phyloP scores from a whole-genome alignment of 2,888 invertebrate genomes.

The Archaeoteleia sp. region DNA sequence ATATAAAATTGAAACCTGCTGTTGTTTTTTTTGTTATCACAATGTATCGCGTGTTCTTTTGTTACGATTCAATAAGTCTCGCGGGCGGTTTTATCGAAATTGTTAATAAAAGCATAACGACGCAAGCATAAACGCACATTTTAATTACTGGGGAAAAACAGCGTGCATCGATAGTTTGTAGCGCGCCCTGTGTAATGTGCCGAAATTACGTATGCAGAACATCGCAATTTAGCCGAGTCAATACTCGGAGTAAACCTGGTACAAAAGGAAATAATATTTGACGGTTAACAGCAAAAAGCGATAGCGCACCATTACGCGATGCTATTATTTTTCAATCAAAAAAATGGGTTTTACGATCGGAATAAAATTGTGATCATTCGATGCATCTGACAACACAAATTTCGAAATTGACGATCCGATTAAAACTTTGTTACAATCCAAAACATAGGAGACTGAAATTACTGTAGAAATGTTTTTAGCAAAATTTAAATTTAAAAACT shows the following conservation, averaged over 20 bases:
- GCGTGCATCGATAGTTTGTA: slow-evolving; percentile 3
- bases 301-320: slow-evolving; percentile 36
- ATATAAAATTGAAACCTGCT: too few relatives aligned
- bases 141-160: slow-evolving; percentile 27
- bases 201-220: slow-evolving; percentile 28
- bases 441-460: too few relatives aligned
- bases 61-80: slow-evolving; percentile 7
- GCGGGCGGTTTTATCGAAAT: slow-evolving; percentile 12
- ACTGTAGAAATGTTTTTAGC: too few relatives aligned
- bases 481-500: too few relatives aligned
- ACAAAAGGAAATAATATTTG: slow-evolving; percentile 38
- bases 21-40: slow-evolving; percentile 6
- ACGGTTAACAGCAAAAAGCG: slow-evolving; percentile 42
- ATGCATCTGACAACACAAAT: too few relatives aligned
- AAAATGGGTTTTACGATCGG: too few relatives aligned
- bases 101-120: slow-evolving; percentile 20
- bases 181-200: too few relatives aligned
- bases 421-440: too few relatives aligned
- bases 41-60: not conserved
- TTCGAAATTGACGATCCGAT: too few relatives aligned
- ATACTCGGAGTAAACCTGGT: slow-evolving; percentile 28
- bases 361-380: too few relatives aligned
- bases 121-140: slow-evolving; percentile 1
- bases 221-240: slow-evolving; percentile 25
- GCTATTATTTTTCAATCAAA: slow-evolving; percentile 25